These are phyloP conservation scores for Coleophora flavipennella DNA, from an alignment of 2,888 invertebrate genomes.

Conservation along the genomic window DNA sequence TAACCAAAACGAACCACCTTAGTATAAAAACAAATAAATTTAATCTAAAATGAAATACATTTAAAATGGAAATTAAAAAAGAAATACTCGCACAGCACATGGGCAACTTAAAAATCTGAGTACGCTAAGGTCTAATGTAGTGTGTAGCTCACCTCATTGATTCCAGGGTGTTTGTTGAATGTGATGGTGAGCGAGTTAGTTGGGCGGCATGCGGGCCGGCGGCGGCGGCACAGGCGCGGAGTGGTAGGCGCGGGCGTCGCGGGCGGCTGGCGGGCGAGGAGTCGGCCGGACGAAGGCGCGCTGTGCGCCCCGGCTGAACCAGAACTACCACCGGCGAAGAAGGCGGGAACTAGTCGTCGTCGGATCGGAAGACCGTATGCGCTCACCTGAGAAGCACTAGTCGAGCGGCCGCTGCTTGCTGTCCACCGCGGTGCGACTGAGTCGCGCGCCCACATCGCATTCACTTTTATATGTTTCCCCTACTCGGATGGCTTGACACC, in stretches of 20 bases:
- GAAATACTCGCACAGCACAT: slow-evolving; percentile 23
- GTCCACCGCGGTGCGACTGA: slow-evolving; percentile 52
- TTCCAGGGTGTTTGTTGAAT: slow-evolving; percentile 21
- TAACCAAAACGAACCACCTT: too few relatives aligned
- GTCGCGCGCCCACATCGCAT: slow-evolving; percentile 42
- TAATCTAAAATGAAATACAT: too few relatives aligned
- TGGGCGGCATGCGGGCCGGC: slow-evolving; percentile 26
- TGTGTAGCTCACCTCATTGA: slow-evolving; percentile 43
- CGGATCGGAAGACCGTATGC: slow-evolving; percentile 15
- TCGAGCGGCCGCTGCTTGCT: slow-evolving; percentile 29
- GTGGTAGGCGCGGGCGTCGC: slow-evolving; percentile 25
- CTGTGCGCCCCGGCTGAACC: slow-evolving; percentile 15
- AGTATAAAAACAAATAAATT: too few relatives aligned
- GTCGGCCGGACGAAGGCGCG: slow-evolving; percentile 5
- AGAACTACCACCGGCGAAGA: slow-evolving; percentile 20
- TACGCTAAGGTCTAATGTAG: neutral
- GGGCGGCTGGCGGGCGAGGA: slow-evolving; percentile 18
- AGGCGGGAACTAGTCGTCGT: slow-evolving; percentile 16
- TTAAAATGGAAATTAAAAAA: too few relatives aligned
- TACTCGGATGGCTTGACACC: slow-evolving; percentile 34
- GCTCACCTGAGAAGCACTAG: slow-evolving; percentile 31
- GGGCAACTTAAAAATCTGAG: slow-evolving; percentile 3
- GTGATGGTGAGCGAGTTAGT: slow-evolving; percentile 25
- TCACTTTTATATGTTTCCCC: slow-evolving; percentile 62
- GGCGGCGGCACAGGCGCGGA: slow-evolving; percentile 15